Evolutionary conservation across 2,113 vertebrate species (phyloP), one percentile per base, ranked within the genome.

Genomic region (Prunella fulvescens): DNA sequence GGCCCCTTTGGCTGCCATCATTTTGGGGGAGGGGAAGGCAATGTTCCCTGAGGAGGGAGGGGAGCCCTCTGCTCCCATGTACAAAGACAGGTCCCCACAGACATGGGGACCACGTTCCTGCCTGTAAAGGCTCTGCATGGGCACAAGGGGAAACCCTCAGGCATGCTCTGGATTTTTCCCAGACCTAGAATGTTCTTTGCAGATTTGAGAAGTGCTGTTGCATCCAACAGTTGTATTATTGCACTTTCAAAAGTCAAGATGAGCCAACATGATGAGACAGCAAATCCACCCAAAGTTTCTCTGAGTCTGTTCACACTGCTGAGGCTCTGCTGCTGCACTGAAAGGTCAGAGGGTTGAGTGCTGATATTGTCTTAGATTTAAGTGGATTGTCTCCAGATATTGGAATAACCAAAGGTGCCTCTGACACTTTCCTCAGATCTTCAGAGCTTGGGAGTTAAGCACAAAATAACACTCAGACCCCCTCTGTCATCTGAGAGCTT

Each of bases 31-130:
- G 7, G 5, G 28, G 50, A 51, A 50, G 54, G 40, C 13, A 23
- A 14, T 19, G 8, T 50, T 47, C 44, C 58, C 45, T 0, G 7
- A 8, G 31, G 31, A 44, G 20, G 31, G 31, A 44, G 20, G 28
- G 26, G 25, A 56, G 60, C 48, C 31, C 3, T 19, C 33, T 22
- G 10, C 18, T 28, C 19, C n/a, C 1, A 1, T 14, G 22, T n/a
- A 20, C 56, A 23, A 28, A 54, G 12, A 4, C 3, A 12, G 14
- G 2, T 47, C 29, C 72, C 37, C 51, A 29, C 45, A 70, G 14
- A 20, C 8, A 3, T 0, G 7, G 33, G 37, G 35, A n/a, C 42
- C 5, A 0, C 12, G 11, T 13, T 71, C 39, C 29, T 40, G 29
- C 50, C 50, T 40, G 19, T 14, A 1, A 16, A 13, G 11, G 14